Evolutionary conservation across 2,888 invertebrate species (phyloP).

Genomic region (Heteropelma amictum): DNA sequence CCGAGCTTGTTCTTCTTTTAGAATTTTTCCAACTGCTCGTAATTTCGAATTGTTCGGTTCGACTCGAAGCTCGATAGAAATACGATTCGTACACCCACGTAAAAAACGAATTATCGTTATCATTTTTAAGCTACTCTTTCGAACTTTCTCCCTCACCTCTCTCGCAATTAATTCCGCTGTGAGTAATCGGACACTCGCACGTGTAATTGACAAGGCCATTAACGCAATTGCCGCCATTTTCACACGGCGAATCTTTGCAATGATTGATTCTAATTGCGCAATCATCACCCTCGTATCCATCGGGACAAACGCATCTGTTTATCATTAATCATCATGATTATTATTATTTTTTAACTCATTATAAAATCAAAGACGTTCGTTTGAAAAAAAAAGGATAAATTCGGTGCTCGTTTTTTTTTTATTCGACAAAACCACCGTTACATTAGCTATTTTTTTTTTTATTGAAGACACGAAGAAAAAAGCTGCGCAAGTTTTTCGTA

Average conservation of each 20-base stretch:
- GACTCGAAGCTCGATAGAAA: too few species aligned
- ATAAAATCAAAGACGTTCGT: too few species aligned
- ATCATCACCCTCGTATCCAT: constrained; percentile 79
- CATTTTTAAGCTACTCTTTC: not conserved
- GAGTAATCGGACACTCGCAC: constrained; percentile 79
- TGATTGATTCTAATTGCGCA: constrained; percentile 79
- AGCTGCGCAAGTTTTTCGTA: constrained; percentile 48
- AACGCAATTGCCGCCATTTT: constrained; percentile 78
- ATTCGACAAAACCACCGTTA: not conserved
- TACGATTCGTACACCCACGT: too few species aligned
- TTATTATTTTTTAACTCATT: too few species aligned
- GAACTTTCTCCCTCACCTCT: constrained; percentile 72
- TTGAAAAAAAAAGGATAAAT: too few species aligned
- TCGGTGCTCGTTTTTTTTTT: too few species aligned
- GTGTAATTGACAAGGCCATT: constrained; percentile 71
- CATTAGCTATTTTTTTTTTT: not conserved
- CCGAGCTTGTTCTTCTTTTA: too few species aligned
- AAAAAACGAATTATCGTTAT: not conserved
- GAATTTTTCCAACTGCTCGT: too few species aligned
- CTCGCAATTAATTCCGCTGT: constrained; percentile 79
- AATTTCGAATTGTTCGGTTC: too few species aligned
- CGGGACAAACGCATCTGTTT: constrained; percentile 80
- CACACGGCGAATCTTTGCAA: constrained; percentile 75
- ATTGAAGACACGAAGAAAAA: not conserved
- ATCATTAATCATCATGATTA: not conserved